Conservation (phyloP, 1,140 invertebrate species). For the Aricia agestis region DNA sequence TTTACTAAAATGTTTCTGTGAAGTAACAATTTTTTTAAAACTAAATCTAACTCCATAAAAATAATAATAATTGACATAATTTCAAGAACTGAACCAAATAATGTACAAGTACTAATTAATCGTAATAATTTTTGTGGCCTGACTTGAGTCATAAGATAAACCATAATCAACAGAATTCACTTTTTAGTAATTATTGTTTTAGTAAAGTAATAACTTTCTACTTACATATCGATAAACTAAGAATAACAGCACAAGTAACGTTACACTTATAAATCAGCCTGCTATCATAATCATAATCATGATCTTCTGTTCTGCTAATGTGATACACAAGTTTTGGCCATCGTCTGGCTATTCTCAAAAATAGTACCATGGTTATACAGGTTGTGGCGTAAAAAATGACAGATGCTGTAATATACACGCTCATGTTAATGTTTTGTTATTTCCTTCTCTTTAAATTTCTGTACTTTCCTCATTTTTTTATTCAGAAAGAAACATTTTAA, state of each 20-base stretch:
- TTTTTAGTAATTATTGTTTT: background rate
- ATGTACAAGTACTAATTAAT: too few relatives aligned
- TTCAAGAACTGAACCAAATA: too few relatives aligned
- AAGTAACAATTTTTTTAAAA: background rate
- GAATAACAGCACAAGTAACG: background rate
- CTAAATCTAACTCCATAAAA: background rate
- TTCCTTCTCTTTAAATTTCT: too few relatives aligned
- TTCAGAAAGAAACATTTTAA: too few relatives aligned
- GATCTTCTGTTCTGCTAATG: background rate
- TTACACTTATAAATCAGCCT: background rate
- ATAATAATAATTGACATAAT: background rate
- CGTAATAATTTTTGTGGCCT: background rate
- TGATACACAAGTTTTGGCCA: background rate
- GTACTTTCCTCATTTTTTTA: too few relatives aligned
- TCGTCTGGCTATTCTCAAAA: background rate
- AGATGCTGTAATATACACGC: background rate
- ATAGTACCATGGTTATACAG: background rate
- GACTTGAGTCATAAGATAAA: background rate
- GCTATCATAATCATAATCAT: background rate
- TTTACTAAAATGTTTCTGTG: background rate
- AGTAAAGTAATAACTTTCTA: background rate
- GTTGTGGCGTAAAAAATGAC: background rate
- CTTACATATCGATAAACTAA: constrained; percentile 2
- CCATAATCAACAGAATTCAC: background rate
- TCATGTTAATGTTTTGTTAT: too few relatives aligned